Conservation (phyloP, 2,113 vertebrate genomes). For the Heloderma charlesbogerti region DNA sequence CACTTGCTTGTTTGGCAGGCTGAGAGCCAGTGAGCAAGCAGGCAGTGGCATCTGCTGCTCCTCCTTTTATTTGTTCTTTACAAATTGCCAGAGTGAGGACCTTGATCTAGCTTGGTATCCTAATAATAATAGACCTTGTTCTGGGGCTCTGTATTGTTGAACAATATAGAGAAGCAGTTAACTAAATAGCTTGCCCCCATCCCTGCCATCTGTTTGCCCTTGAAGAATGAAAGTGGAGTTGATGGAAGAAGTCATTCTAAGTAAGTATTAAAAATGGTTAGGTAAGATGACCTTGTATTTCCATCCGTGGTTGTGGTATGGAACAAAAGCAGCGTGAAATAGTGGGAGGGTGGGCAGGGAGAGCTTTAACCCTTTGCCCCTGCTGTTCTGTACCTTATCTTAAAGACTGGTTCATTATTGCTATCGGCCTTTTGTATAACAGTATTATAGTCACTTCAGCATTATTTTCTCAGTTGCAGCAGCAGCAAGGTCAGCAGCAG, state of each 20-base stretch:
- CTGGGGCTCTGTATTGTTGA: neutral
- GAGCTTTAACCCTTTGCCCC: too few species aligned
- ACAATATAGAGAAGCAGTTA: neutral
- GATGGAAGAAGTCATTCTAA: neutral
- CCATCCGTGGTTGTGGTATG: neutral
- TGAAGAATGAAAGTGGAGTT: neutral
- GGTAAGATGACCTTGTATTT: neutral
- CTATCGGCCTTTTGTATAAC: neutral
- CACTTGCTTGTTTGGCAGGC: too few species aligned
- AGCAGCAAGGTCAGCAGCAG: slow-evolving; percentile 64
- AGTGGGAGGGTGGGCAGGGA: too few species aligned
- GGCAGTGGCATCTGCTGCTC: too few species aligned
- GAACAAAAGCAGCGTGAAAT: neutral
- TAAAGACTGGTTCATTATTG: neutral
- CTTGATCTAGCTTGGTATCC: too few species aligned
- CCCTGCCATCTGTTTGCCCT: neutral
- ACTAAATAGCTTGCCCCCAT: neutral
- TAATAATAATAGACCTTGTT: neutral
- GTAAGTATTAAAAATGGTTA: neutral
- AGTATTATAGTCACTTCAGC: neutral
- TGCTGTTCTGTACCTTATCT: neutral
- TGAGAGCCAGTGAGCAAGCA: too few species aligned
- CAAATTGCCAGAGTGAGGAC: too few species aligned
- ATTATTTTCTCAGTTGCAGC: slow-evolving; percentile 39
- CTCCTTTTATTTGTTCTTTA: too few species aligned